Conservation (phyloP, 2,113 vertebrate species). For the Protobothrops flavoviridis region DNA sequence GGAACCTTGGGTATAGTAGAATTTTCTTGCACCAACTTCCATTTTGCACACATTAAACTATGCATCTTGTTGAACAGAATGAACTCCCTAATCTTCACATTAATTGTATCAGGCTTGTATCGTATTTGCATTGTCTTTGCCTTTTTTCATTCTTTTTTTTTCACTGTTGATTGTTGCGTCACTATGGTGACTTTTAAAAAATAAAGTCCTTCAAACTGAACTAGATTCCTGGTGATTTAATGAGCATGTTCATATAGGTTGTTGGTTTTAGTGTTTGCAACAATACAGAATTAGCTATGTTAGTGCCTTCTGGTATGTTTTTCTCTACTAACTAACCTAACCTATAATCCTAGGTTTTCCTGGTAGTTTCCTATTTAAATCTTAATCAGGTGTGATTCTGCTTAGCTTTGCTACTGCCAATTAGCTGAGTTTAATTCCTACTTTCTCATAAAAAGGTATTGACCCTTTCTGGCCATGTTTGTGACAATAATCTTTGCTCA, state of each 20-base stretch:
- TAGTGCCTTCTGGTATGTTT: not conserved
- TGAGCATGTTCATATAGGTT: not conserved
- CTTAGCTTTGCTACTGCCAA: not conserved
- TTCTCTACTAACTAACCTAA: not conserved
- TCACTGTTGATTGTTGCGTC: not conserved
- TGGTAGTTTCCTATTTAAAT: not conserved
- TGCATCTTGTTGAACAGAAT: not conserved
- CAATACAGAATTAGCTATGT: not conserved
- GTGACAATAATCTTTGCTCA: not conserved
- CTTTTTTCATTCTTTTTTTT: not conserved
- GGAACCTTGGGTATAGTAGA: not conserved
- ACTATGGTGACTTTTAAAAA: not conserved
- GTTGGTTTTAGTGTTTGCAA: not conserved
- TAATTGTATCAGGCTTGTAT: not conserved
- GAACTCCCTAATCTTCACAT: not conserved
- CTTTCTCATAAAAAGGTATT: not conserved
- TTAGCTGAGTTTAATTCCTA: not conserved
- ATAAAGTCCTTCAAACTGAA: not conserved
- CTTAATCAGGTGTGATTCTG: not conserved
- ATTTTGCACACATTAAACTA: not conserved
- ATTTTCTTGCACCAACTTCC: not conserved
- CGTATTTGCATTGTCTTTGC: not conserved
- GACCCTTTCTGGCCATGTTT: not conserved
- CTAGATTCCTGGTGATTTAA: not conserved
- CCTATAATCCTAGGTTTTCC: not conserved